These are phyloP conservation scores for Patella pellucida DNA, from an alignment of 2,888 invertebrate genomes.

Conservation along the genomic window DNA sequence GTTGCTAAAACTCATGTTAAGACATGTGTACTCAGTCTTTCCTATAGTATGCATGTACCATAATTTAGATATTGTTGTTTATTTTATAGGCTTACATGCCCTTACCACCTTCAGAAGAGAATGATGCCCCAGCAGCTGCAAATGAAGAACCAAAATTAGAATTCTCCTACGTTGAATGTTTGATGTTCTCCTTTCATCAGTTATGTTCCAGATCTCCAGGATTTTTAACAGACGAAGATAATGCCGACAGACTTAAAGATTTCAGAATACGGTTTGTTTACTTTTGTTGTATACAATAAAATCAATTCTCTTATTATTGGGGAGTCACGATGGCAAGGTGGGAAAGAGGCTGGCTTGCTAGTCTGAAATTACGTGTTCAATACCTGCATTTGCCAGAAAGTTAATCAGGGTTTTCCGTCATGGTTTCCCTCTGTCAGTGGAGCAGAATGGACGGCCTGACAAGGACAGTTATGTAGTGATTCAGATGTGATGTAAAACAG, in stretches of 20 bases:
- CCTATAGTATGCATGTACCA: background rate
- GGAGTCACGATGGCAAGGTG: too few relatives aligned
- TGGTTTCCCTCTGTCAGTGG: too few relatives aligned
- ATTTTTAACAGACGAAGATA: constrained; percentile 77
- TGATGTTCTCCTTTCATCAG: constrained; percentile 83
- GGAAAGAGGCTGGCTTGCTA: too few relatives aligned
- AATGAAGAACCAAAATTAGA: constrained; percentile 84
- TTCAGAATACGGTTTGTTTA: constrained; percentile 75
- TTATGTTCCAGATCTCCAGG: constrained; percentile 85
- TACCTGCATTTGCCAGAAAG: too few relatives aligned
- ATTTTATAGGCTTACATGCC: constrained; percentile 86
- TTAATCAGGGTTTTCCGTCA: too few relatives aligned
- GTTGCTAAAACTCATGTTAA: too few relatives aligned
- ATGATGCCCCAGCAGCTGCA: constrained; percentile 65
- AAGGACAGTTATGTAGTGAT: too few relatives aligned
- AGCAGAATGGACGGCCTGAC: too few relatives aligned
- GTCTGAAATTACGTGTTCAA: too few relatives aligned
- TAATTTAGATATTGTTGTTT: background rate
- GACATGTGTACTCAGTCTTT: background rate
- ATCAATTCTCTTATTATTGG: too few relatives aligned
- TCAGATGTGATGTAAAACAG: too few relatives aligned
- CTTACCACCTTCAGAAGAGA: constrained; percentile 81
- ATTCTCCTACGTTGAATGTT: constrained; percentile 93
- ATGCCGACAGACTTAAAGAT: constrained; percentile 84
- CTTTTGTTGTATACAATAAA: background rate